Evolutionary conservation across 2,888 invertebrate species (phyloP), one percentile per base, ranked within the genome.

Genomic region (Coremacera marginata): DNA sequence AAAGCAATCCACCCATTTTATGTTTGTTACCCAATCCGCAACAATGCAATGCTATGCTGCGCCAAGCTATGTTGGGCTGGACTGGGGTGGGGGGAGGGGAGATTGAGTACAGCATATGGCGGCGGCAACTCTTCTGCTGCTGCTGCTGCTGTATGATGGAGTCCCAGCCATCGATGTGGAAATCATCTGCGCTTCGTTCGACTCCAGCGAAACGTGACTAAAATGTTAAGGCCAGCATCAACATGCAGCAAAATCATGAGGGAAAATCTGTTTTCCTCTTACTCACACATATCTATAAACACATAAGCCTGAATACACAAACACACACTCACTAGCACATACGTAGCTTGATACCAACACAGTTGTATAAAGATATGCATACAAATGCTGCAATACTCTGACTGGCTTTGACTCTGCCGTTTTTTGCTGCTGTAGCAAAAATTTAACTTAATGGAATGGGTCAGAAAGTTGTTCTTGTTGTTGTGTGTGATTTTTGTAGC

Each of bases 191-290:
- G 62, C 71, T 68, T 51, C 22, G 51, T 27, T 72, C 76, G 74
- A 74, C 77, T 77, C 62, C 77, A 78, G 74, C 74, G 80, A 85
- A 86, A 87, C 87, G 87, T 87, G 87, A 87, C 87, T 85, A 84
- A 85, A 87, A 86, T 87, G 84, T 84, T 86, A 84, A 87, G 84
- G 83, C 82, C 82, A 80, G 80, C 79, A 60, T 63, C 72, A 63
- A 57, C 77, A 71, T 70, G 80, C 77, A 63, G 63, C 51, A 27
- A 37, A 76, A 70, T 78, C 78, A 76, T 74, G 75, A 71, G 77
- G 75, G 75, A 77, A 77, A 79, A 79, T 75, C 77, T 72, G 67
- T 75, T 77, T 77, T 77, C 71, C 76, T 51, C 74, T 22, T 63
- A 71, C 55, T 49, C 70, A 70, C 60, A 73, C 72, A 31, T 57